These are phyloP conservation scores for Capromys pilorides DNA, from an alignment of 2,797 vertebrate genomes.

Conservation along the genomic window DNA sequence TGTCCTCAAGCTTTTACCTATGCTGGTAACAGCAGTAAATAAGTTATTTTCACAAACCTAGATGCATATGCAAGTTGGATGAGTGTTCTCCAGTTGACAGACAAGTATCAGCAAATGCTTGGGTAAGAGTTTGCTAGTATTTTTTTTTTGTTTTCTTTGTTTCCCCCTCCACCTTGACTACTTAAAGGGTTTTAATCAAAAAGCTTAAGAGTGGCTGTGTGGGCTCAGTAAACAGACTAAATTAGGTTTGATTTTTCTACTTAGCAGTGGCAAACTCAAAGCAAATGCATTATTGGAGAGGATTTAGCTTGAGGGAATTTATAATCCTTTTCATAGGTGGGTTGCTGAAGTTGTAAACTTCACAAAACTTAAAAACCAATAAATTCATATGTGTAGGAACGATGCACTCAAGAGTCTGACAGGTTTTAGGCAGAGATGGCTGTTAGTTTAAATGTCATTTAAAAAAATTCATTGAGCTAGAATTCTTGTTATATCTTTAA, in stretches of 20 bases:
- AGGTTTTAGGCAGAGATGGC: conserved; percentile 56
- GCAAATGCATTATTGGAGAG: conserved; percentile 38
- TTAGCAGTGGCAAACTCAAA: conserved; percentile 49
- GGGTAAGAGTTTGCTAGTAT: conserved; percentile 21
- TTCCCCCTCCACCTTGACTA: conserved; percentile 19
- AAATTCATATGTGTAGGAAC: background rate
- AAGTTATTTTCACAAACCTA: conserved; percentile 45
- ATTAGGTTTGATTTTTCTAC: conserved; percentile 65
- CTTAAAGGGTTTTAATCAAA: conserved; percentile 72
- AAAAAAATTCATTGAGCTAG: conserved; percentile 8
- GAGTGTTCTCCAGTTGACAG: background rate
- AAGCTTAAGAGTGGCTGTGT: conserved; percentile 46
- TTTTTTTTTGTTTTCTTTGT: conserved; percentile 43
- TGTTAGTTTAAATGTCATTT: conserved; percentile 56
- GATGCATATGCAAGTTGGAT: background rate
- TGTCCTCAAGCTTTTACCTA: conserved; percentile 34
- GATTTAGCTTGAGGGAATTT: conserved; percentile 65
- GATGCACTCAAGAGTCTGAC: conserved; percentile 19
- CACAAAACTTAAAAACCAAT: conserved; percentile 56
- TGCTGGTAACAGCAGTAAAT: background rate
- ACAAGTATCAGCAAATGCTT: conserved; percentile 35
- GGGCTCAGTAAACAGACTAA: conserved; percentile 67
- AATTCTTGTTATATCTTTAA: conserved; percentile 50
- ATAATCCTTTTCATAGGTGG: conserved; percentile 63
- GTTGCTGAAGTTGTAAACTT: conserved; percentile 57